These are phyloP conservation scores for Phenganax marumi DNA, from an alignment of 92 coral and sea anemone genomes.

Conservation along the genomic window DNA sequence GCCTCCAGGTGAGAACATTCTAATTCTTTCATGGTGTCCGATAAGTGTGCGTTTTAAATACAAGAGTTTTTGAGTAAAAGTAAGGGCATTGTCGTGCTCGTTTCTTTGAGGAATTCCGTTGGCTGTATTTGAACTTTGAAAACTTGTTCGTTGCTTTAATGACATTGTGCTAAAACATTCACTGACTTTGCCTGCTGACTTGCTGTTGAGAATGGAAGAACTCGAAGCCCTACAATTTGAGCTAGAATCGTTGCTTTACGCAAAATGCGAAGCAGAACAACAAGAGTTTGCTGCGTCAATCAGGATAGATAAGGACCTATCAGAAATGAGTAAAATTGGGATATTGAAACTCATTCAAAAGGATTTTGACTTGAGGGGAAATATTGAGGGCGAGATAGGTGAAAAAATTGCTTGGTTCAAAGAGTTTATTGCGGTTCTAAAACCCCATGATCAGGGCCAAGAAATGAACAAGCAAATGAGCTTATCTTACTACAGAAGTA, in stretches of 20 bases:
- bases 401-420: background rate
- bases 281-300: background rate
- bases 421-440: background rate
- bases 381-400: background rate
- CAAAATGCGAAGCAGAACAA: background rate
- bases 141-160: no score
- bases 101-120: no score
- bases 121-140: no score
- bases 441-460: no score
- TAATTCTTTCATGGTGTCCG: background rate
- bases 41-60: background rate
- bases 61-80: no score
- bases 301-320: background rate
- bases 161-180: no score
- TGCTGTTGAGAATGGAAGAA: background rate
- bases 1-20: background rate
- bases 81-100: no score
- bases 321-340: background rate
- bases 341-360: slow-evolving; percentile 3
- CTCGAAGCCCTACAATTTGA: background rate
- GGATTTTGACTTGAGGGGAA: background rate
- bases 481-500: no score
- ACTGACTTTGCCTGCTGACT: background rate
- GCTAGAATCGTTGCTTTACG: background rate
- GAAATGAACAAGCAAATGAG: no score